These are phyloP conservation scores for Uropsilus gracilis DNA, from an alignment of 2,113 vertebrate species.

Conservation along the genomic window DNA sequence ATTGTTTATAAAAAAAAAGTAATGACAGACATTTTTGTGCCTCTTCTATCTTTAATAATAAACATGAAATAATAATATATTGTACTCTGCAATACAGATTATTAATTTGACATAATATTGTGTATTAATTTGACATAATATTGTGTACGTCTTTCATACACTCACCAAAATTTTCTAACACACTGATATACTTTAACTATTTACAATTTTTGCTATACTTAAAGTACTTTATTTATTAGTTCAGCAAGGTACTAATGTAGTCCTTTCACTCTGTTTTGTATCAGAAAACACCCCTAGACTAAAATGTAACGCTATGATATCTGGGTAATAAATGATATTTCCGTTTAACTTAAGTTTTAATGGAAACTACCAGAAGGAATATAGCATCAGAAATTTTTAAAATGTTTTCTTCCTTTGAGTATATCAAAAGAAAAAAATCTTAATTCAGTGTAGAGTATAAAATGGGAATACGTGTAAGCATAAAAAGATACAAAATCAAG, in stretches of 20 bases:
- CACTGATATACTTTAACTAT: not conserved
- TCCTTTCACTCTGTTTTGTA: too few relatives aligned
- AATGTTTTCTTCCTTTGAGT: not conserved
- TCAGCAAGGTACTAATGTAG: not conserved
- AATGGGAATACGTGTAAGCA: not conserved
- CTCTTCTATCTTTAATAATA: not conserved
- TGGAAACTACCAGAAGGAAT: not conserved
- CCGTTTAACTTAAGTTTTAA: not conserved
- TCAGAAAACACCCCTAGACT: too few relatives aligned
- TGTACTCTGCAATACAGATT: not conserved
- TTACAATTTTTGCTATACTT: not conserved
- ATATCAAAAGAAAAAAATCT: too few relatives aligned
- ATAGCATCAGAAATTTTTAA: not conserved
- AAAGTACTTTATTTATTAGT: not conserved
- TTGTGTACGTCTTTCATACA: not conserved
- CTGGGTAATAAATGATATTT: not conserved
- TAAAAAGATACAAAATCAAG: not conserved
- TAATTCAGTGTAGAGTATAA: not conserved
- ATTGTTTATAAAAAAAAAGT: not conserved
- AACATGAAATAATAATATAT: not conserved
- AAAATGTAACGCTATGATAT: too few relatives aligned
- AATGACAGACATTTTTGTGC: not conserved
- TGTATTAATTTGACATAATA: slow-evolving; percentile 2
- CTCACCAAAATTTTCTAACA: not conserved
- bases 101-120: slow-evolving; percentile 13